Evolutionary conservation across 2,888 invertebrate genomes (phyloP).

Genomic region (Adelphocoris suturalis): DNA sequence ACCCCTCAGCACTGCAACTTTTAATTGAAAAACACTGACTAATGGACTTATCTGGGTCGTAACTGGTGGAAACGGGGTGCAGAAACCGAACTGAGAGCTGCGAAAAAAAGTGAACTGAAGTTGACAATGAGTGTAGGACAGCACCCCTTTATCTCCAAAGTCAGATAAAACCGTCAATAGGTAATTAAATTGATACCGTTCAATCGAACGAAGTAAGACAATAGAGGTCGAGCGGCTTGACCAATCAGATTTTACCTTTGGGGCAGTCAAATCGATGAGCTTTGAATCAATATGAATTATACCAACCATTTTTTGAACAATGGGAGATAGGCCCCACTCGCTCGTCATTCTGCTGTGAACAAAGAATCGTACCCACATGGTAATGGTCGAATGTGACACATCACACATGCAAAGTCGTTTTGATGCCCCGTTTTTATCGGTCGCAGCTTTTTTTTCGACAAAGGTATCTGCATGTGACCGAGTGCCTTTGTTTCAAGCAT

Average conservation of each 20-base stretch:
- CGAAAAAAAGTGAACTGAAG: conserved; percentile 52
- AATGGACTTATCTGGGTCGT: conserved; percentile 65
- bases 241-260: conserved; percentile 62
- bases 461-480: conserved; percentile 64
- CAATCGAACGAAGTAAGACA: conserved; percentile 61
- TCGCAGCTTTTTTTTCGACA: conserved; percentile 39
- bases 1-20: conserved; percentile 54
- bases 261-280: conserved; percentile 61
- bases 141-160: conserved; percentile 11
- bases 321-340: conserved; percentile 50
- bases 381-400: conserved; percentile 66
- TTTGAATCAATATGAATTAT: conserved; percentile 66
- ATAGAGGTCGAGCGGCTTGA: conserved; percentile 53
- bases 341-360: conserved; percentile 53
- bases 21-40: conserved; percentile 69
- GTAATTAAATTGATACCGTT: conserved; percentile 65
- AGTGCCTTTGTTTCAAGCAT: conserved; percentile 56
- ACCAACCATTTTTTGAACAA: conserved; percentile 63
- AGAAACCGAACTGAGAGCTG: conserved; percentile 42
- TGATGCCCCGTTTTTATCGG: conserved; percentile 59
- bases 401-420: conserved; percentile 51
- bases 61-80: conserved; percentile 43
- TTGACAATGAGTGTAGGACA: conserved; percentile 60
- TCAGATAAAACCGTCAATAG: conserved; percentile 61
- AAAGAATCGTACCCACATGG: conserved; percentile 45